Evolutionary conservation across 2,888 invertebrate species (phyloP).

Genomic region (Phragmatobia fuliginosa): DNA sequence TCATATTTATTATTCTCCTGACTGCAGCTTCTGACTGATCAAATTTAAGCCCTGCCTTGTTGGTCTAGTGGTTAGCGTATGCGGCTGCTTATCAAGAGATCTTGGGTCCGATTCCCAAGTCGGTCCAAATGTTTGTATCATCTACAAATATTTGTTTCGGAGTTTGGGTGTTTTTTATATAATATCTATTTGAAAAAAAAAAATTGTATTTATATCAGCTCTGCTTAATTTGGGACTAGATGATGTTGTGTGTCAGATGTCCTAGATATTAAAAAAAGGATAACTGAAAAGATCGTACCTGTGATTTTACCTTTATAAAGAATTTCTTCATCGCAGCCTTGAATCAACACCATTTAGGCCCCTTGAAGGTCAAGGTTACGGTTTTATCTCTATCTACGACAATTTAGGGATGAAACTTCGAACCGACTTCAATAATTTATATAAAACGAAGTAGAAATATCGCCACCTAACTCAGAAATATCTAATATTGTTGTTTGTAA

Average conservation of each 20-base stretch:
- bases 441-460: background rate
- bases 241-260: too few species aligned
- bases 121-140: too few species aligned
- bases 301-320: background rate
- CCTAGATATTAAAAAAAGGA: too few species aligned
- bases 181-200: too few species aligned
- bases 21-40: background rate
- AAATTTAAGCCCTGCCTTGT: too few species aligned
- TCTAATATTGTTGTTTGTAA: background rate
- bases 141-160: too few species aligned
- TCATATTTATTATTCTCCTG: background rate
- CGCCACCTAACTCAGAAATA: background rate
- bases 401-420: background rate
- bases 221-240: too few species aligned
- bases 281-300: background rate
- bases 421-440: background rate
- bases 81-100: too few species aligned
- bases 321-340: background rate
- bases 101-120: too few species aligned
- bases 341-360: background rate
- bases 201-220: too few species aligned
- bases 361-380: conserved; percentile 1
- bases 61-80: too few species aligned
- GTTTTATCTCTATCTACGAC: background rate
- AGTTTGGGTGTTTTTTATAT: too few species aligned